Conservation (phyloP, 2,888 invertebrate species). For the Harmothoe impar region DNA sequence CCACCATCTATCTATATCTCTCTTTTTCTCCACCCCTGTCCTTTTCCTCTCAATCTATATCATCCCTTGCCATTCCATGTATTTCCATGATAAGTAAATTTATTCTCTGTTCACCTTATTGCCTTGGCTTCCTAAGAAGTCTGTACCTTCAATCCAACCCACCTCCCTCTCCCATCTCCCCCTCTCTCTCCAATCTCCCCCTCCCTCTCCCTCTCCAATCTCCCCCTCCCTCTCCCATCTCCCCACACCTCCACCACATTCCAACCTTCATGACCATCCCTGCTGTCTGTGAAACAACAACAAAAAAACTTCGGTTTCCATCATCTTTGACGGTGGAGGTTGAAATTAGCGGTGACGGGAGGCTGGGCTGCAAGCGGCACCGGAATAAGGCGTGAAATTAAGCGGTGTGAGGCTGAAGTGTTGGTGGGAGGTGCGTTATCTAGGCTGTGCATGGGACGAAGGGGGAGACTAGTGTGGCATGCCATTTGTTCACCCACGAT, state of each 20-base stretch:
- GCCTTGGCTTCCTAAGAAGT: too few relatives aligned
- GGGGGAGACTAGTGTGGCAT: background rate
- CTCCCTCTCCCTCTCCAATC: too few relatives aligned
- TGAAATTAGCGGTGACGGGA: background rate
- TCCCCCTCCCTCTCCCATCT: too few relatives aligned
- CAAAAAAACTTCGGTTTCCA: background rate
- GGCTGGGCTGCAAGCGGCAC: background rate
- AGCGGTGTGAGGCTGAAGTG: background rate
- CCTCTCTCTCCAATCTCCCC: too few relatives aligned
- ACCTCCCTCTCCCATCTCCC: background rate
- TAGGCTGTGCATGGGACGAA: background rate
- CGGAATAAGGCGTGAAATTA: conserved; percentile 2
- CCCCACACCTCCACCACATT: background rate
- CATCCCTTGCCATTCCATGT: too few relatives aligned
- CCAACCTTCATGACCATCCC: background rate
- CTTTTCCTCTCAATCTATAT: too few relatives aligned
- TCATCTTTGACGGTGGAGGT: background rate
- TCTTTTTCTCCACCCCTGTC: background rate
- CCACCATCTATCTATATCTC: background rate
- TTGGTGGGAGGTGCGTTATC: background rate
- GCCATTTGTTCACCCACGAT: too few relatives aligned
- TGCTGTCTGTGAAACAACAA: background rate
- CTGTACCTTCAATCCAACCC: too few relatives aligned
- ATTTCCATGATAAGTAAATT: too few relatives aligned
- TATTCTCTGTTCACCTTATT: too few relatives aligned